Evolutionary conservation across 2,797 vertebrate genomes (phyloP), one percentile per base, ranked within the genome.

Genomic region (Scarus forsteni): DNA sequence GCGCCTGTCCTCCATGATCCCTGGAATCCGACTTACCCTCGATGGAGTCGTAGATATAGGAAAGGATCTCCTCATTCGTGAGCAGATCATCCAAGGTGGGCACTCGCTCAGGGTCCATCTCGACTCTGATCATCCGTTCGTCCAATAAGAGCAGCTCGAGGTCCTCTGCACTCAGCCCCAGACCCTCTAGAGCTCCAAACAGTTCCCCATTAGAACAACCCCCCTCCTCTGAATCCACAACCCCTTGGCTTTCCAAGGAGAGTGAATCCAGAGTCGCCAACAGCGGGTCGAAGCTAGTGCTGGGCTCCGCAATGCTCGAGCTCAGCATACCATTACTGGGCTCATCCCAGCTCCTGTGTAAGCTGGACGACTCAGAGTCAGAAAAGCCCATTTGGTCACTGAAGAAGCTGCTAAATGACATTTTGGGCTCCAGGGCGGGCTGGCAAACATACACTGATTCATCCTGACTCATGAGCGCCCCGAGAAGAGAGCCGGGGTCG

Each of bases 81-180:
- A 95, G 77, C 56, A 93, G 79, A 69, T 94, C 75, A 0, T 92
- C 93, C 50, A 95, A 79, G 0, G 90, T 85, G 0, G 73, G 92
- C 18, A 92, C 73, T 0, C 34, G 87, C 12, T 92, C 91, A 0
- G 85, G 84, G 74, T 95, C 94, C 79, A 94, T 89, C 74, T 94
- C 93, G 6, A 95, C 90, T 18, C 85, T 80, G 71, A 95, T 94
- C 94, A 93, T 95, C 69, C 94, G 89, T 79, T 96, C 94, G 18
- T 96, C 94, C 19, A 95, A 80, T 48, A 96, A 84, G 67, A 96
- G 88, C 50, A 95, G 89, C 70, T 96, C 94, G 56, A 95, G 80
- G 73, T 96, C 95, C 72, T 96, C 94, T 0, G 94, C 89, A 0
- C 92, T 94, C 68, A 96, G 87, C 0, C 93, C 95, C 42, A 95